A percentile compares a stretch with the other conserved stretches of the same genome.
phyloP scores from a whole-genome alignment of 1,140 invertebrate species.

The Spodoptera litura region DNA sequence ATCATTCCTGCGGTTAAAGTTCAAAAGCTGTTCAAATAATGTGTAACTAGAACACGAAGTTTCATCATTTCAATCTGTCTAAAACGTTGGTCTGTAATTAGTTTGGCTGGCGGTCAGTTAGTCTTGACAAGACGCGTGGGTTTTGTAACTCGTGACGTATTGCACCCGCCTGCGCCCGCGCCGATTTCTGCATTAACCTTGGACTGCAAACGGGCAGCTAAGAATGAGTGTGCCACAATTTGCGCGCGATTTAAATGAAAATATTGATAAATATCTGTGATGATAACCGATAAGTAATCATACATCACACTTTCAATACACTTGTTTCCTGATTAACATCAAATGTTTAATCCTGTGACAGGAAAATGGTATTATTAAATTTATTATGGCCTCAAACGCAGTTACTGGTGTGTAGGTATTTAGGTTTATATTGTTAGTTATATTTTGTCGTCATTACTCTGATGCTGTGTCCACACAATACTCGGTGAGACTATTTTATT shows the following conservation, averaged over 20 bases:
- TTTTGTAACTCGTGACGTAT: constrained; percentile 59
- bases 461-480: too few relatives aligned
- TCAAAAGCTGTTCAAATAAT: constrained; percentile 33
- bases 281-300: neutral
- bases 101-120: constrained; percentile 56
- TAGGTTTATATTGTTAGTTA: too few relatives aligned
- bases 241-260: constrained; percentile 7
- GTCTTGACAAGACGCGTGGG: constrained; percentile 56
- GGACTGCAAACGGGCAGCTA: constrained; percentile 43
- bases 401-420: too few relatives aligned
- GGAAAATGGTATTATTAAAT: too few relatives aligned
- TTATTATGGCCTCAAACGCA: too few relatives aligned
- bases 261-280: neutral
- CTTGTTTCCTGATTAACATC: too few relatives aligned
- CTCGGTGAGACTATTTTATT: too few relatives aligned
- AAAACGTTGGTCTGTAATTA: constrained; percentile 56
- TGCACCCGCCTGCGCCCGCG: constrained; percentile 55
- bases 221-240: constrained; percentile 18
- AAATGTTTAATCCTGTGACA: too few relatives aligned
- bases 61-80: constrained; percentile 54
- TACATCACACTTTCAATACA: too few relatives aligned
- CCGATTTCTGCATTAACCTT: constrained; percentile 60
- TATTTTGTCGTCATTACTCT: too few relatives aligned
- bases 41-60: constrained; percentile 44
- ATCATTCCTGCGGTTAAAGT: constrained; percentile 42